phyloP scores from a whole-genome alignment of 2,797 vertebrate species.

The Kryptolebias ocellatus region DNA sequence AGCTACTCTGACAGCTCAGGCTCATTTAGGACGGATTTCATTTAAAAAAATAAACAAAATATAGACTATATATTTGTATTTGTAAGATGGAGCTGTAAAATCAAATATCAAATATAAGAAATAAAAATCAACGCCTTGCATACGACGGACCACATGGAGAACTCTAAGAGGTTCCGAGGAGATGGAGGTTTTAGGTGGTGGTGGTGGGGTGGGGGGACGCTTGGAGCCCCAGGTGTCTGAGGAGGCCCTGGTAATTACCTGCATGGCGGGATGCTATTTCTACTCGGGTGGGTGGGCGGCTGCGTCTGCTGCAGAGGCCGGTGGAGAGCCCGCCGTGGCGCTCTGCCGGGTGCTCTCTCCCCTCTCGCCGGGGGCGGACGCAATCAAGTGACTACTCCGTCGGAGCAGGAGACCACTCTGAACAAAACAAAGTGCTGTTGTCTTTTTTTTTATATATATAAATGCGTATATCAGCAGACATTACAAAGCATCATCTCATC shows the following conservation, averaged over 20 bases:
- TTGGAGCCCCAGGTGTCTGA: constrained; percentile 55
- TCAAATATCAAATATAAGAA: too few relatives aligned
- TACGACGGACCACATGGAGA: not conserved
- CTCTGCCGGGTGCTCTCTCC: constrained; percentile 63
- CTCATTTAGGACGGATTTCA: constrained; percentile 23
- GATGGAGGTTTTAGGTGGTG: constrained; percentile 22
- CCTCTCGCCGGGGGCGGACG: constrained; percentile 60
- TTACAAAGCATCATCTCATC: constrained; percentile 14
- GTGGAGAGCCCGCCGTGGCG: constrained; percentile 66
- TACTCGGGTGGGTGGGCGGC: constrained; percentile 79
- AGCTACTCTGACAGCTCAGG: constrained; percentile 41
- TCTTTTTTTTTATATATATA: not conserved
- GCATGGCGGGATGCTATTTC: constrained; percentile 77
- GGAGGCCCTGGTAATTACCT: constrained; percentile 75
- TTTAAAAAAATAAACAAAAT: too few relatives aligned
- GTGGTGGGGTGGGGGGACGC: constrained; percentile 33
- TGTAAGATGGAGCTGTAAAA: not conserved
- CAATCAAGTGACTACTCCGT: constrained; percentile 70
- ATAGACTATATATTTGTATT: too few relatives aligned
- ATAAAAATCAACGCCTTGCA: too few relatives aligned
- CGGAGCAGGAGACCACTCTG: constrained; percentile 59
- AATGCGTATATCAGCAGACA: constrained; percentile 4
- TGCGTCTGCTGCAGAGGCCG: constrained; percentile 64
- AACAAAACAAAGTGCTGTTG: constrained; percentile 43
- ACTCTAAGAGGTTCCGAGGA: not conserved